Conservation (phyloP, 2,888 invertebrate species). For the Agrenia bidenticulata region DNA sequence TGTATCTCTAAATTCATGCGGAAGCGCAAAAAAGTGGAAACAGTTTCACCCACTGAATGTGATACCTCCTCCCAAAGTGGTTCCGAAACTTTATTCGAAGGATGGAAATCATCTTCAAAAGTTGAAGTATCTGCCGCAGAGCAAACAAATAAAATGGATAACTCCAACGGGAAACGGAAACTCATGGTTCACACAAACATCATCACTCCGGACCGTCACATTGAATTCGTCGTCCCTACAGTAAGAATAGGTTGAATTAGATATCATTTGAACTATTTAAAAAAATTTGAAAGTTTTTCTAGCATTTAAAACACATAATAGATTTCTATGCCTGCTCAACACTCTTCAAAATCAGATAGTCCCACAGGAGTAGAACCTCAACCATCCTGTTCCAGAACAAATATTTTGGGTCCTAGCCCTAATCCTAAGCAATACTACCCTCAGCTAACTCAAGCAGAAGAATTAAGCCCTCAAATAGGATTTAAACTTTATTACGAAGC, state of each 20-base stretch:
- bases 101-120: background rate
- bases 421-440: constrained; percentile 44
- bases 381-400: constrained; percentile 26
- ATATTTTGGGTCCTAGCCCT: background rate
- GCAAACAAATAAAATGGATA: background rate
- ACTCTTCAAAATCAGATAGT: background rate
- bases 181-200: constrained; percentile 43
- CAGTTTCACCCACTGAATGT: background rate
- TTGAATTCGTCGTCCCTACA: constrained; percentile 51
- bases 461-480: constrained; percentile 41
- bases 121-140: background rate
- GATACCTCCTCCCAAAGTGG: background rate
- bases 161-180: background rate
- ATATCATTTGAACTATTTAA: no score
- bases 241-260: constrained; percentile 22
- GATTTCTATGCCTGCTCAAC: constrained; percentile 39
- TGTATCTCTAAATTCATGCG: constrained; percentile 24
- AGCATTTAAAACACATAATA: no score
- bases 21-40: no score
- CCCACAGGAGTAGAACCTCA: constrained; percentile 18
- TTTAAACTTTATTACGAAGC: constrained; percentile 46
- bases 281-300: no score
- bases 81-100: background rate
- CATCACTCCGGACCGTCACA: constrained; percentile 49
- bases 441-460: constrained; percentile 43